Evolutionary conservation across 2,888 invertebrate species (phyloP).

Genomic region (Patella caerulea): DNA sequence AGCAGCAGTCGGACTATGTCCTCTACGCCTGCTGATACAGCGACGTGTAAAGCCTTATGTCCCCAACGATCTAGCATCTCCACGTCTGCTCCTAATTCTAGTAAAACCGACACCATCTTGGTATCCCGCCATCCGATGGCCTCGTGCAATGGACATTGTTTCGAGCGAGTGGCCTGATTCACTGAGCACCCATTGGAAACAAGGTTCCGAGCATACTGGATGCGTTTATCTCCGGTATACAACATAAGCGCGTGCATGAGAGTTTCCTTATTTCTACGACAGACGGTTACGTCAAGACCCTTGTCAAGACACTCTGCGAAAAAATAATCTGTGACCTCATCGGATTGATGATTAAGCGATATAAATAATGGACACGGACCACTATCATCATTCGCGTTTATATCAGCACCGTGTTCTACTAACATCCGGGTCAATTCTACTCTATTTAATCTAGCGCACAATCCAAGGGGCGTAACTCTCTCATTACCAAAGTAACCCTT

Average conservation of each 20-base stretch:
- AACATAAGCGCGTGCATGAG: constrained; percentile 16
- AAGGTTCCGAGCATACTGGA: constrained; percentile 11
- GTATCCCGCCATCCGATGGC: constrained; percentile 13
- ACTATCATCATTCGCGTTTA: constrained; percentile 19
- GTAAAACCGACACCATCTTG: constrained; percentile 11
- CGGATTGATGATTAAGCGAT: constrained; percentile 5
- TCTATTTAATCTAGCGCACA: constrained; percentile 17
- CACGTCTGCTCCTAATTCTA: constrained; percentile 18
- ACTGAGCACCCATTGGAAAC: constrained; percentile 17
- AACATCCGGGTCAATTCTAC: constrained; percentile 13
- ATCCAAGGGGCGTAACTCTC: constrained; percentile 16
- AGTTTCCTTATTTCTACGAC: constrained; percentile 17
- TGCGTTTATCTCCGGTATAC: constrained; percentile 19
- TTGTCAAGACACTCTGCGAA: constrained; percentile 12
- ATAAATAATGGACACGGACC: constrained; percentile 21
- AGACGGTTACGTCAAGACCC: constrained; percentile 16
- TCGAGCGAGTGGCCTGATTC: constrained; percentile 20
- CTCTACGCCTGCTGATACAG: constrained; percentile 2
- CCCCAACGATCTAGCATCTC: constrained; percentile 22
- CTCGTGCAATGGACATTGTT: constrained; percentile 20
- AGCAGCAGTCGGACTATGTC: constrained; percentile 15
- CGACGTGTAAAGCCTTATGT: constrained; percentile 21
- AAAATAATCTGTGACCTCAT: constrained; percentile 17
- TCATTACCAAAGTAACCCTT: constrained; percentile 23
- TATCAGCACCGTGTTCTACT: constrained; percentile 20